A percentile compares a stretch with the other conserved stretches of the same genome.
phyloP scores from a whole-genome alignment of 1,140 invertebrate genomes.

The Wiebesia pumilae region DNA sequence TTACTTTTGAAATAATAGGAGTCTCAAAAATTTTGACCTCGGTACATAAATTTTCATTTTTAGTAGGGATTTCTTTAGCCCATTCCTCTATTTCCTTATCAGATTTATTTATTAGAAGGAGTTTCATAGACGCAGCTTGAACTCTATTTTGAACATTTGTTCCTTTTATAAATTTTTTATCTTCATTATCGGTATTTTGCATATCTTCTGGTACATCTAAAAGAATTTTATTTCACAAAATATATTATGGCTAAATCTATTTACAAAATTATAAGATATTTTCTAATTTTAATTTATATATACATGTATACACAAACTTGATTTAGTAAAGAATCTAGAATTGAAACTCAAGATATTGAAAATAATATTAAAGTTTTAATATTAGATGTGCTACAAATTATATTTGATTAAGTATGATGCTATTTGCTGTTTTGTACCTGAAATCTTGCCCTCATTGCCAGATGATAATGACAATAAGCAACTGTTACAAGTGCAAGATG shows the following conservation, averaged over 20 bases:
- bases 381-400: not conserved
- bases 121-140: conserved; percentile 24
- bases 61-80: conserved; percentile 33
- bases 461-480: conserved; percentile 21
- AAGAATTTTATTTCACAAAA: not conserved
- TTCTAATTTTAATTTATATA: no score
- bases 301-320: not conserved
- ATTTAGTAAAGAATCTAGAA: not conserved
- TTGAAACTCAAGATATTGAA: not conserved
- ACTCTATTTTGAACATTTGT: not conserved
- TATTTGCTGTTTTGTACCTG: not conserved
- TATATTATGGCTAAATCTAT: not conserved
- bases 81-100: conserved; percentile 7
- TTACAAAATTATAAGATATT: not conserved
- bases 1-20: conserved; percentile 22
- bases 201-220: not conserved
- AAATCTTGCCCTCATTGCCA: not conserved
- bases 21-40: conserved; percentile 37
- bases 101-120: conserved; percentile 28
- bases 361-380: no score
- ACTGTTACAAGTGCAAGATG: conserved; percentile 6
- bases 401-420: not conserved
- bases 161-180: not conserved
- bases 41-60: not conserved
- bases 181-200: not conserved